phyloP scores from a whole-genome alignment of 1,140 invertebrate genomes.

The Anoplolepis gracilipes region DNA sequence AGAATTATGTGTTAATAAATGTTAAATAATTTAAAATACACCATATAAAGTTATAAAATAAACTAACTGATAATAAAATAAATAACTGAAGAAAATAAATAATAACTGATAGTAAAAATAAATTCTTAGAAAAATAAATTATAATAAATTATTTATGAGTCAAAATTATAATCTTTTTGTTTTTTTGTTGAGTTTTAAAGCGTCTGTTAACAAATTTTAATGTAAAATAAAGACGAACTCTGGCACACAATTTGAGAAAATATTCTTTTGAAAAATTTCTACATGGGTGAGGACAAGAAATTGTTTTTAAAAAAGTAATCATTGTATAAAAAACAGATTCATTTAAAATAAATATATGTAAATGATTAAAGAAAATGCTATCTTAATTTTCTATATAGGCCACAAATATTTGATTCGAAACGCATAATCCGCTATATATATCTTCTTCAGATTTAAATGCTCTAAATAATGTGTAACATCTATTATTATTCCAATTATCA shows the following conservation, averaged over 20 bases:
- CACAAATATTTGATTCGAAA: slow-evolving; percentile 7
- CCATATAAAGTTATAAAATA: too few species aligned
- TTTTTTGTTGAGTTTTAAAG: background rate
- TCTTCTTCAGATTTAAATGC: slow-evolving; percentile 1
- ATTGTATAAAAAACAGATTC: background rate
- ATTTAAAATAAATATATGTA: slow-evolving; percentile 6
- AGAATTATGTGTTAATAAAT: too few species aligned
- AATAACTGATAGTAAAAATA: too few species aligned
- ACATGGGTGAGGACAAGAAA: slow-evolving; percentile 6
- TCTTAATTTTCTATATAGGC: slow-evolving; percentile 14
- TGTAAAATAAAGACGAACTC: slow-evolving; percentile 3
- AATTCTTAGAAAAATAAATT: background rate
- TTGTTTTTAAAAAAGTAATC: background rate
- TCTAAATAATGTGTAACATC: slow-evolving; percentile 14
- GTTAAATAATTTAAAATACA: too few species aligned
- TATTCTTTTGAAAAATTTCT: slow-evolving; percentile 8
- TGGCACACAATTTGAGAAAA: background rate
- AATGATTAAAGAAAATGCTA: background rate
- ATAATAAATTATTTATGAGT: slow-evolving; percentile 2
- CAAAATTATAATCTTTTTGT: slow-evolving; percentile 36
- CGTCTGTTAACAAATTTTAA: slow-evolving; percentile 23
- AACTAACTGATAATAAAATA: too few species aligned
- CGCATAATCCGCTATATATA: background rate
- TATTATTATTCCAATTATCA: slow-evolving; percentile 3
- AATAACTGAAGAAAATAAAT: too few species aligned